Evolutionary conservation across 2,888 invertebrate genomes (phyloP).

Genomic region (Machimus rusticus): DNA sequence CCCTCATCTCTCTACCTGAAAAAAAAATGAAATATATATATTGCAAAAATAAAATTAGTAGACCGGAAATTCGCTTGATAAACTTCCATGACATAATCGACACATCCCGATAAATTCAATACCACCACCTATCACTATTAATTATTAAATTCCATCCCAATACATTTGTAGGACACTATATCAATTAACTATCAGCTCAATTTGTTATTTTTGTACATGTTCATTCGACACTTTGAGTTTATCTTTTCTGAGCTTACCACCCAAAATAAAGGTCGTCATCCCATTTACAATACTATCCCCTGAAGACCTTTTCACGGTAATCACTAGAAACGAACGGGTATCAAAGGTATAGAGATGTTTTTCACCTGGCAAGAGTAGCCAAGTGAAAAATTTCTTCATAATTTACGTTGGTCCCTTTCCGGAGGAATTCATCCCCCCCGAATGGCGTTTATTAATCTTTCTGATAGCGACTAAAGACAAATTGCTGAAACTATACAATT

Average conservation of each 20-base stretch:
- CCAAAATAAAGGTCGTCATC: not conserved
- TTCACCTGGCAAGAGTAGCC: not conserved
- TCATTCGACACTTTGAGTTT: not conserved
- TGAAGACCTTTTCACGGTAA: not conserved
- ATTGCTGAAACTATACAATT: not conserved
- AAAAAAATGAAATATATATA: not conserved
- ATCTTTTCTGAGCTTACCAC: not conserved
- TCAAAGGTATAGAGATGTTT: not conserved
- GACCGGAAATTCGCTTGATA: not conserved
- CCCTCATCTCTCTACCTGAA: not conserved
- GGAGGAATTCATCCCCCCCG: not conserved
- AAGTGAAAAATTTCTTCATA: conserved; percentile 12
- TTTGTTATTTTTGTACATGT: not conserved
- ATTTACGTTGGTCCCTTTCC: not conserved
- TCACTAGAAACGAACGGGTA: not conserved
- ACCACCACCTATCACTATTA: not conserved
- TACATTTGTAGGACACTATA: not conserved
- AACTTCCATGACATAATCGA: not conserved
- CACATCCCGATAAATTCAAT: not conserved
- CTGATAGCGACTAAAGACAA: not conserved
- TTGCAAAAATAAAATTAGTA: not conserved
- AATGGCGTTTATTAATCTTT: conserved; percentile 24
- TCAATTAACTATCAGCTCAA: not conserved
- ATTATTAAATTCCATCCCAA: not conserved
- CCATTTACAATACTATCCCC: not conserved